A percentile compares a stretch with the other conserved stretches of the same genome.
Evolutionary conservation across 2,113 vertebrate species (phyloP).

Genomic region (Chaetura pelagica): DNA sequence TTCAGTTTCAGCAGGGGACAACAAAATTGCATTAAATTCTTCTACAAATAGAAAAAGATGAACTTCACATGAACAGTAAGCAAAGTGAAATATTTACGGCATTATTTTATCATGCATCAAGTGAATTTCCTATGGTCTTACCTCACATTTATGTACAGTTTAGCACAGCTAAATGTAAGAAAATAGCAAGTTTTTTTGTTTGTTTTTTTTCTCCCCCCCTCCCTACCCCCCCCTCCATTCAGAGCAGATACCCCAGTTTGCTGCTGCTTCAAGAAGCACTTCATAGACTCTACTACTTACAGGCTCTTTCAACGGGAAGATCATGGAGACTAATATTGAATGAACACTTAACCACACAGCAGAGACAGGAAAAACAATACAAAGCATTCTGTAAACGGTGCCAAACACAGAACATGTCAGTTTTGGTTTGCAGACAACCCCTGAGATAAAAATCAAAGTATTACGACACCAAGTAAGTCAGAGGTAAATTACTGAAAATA

Average conservation of each 20-base stretch:
- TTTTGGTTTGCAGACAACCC: conserved; percentile 81
- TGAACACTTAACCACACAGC: conserved; percentile 49
- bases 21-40: conserved; percentile 78
- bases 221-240: not conserved
- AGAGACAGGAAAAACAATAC: conserved; percentile 59
- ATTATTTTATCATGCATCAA: conserved; percentile 80
- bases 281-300: conserved; percentile 71
- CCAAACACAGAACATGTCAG: conserved; percentile 75
- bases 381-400: conserved; percentile 69
- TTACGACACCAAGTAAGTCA: conserved; percentile 78
- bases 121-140: conserved; percentile 81
- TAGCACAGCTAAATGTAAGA: conserved; percentile 86
- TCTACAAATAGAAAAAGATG: conserved; percentile 80
- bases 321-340: conserved; percentile 76
- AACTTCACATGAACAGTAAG: conserved; percentile 79
- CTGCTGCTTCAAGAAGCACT: conserved; percentile 85
- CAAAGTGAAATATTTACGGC: conserved; percentile 76
- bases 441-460: conserved; percentile 80
- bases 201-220: not conserved
- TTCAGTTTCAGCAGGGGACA: conserved; percentile 81
- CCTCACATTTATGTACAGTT: conserved; percentile 83
- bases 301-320: conserved; percentile 80
- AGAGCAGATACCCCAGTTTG: conserved; percentile 73
- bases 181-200: conserved; percentile 80
- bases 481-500: conserved; percentile 77